phyloP scores from a whole-genome alignment of 2,797 vertebrate species.

The Hippopotamyrus pictus region DNA sequence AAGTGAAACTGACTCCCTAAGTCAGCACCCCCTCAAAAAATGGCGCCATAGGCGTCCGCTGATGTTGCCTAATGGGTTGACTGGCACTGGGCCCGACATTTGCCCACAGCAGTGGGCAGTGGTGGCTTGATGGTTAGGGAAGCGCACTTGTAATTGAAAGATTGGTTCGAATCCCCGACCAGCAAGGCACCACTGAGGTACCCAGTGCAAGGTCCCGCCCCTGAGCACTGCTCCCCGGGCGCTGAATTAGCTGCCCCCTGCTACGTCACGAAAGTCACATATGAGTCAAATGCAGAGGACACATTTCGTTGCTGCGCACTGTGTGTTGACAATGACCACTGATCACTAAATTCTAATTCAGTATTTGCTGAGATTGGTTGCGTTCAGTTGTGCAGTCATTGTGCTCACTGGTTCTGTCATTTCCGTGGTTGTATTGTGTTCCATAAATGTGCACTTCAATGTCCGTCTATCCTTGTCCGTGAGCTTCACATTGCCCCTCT shows the following conservation, averaged over 20 bases:
- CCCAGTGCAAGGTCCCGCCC: no score
- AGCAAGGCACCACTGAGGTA: no score
- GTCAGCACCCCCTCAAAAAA: background rate
- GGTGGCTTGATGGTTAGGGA: no score
- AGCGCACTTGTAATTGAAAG: no score
- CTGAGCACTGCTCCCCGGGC: no score
- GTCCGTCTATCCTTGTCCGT: background rate
- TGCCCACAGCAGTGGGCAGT: background rate
- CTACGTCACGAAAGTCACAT: no score
- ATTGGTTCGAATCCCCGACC: no score
- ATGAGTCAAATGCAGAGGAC: no score
- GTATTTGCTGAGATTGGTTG: background rate
- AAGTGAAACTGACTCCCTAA: background rate
- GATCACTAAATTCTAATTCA: no score
- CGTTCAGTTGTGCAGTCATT: background rate
- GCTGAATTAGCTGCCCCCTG: no score
- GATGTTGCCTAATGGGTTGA: background rate
- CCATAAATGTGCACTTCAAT: background rate
- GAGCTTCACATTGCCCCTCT: background rate
- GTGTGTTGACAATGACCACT: no score
- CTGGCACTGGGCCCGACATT: background rate
- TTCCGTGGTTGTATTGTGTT: background rate
- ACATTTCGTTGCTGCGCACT: no score
- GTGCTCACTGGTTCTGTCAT: background rate
- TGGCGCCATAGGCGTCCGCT: background rate